These are phyloP conservation scores for Leptura quadrifasciata DNA, from an alignment of 2,888 invertebrate species.

Conservation along the genomic window DNA sequence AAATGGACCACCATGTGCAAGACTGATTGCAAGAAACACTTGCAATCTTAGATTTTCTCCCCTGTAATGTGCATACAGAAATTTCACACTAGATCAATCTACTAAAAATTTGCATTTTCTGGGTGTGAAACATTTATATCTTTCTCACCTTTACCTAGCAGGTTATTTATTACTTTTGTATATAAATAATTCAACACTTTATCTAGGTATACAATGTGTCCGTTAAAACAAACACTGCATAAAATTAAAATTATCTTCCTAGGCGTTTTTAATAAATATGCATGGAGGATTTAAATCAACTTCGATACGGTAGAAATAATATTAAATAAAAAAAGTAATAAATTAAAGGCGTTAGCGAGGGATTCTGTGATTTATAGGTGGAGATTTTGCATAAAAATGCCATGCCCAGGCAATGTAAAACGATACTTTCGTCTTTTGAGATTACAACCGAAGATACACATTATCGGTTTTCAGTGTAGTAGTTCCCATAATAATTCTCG, in stretches of 20 bases:
- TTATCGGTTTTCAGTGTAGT: constrained; percentile 40
- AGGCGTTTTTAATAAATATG: constrained; percentile 28
- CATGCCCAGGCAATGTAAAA: constrained; percentile 43
- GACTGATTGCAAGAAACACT: neutral
- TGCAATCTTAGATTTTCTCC: neutral
- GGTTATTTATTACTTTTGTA: constrained; percentile 39
- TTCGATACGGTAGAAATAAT: constrained; percentile 42
- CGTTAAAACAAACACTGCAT: constrained; percentile 35
- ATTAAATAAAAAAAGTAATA: constrained; percentile 43
- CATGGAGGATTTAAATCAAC: constrained; percentile 37
- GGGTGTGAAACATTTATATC: constrained; percentile 47
- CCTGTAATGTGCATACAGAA: constrained; percentile 35
- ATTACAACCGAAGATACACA: constrained; percentile 48
- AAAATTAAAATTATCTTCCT: constrained; percentile 43
- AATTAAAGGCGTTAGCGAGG: constrained; percentile 44
- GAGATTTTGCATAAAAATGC: constrained; percentile 51
- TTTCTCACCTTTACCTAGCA: constrained; percentile 46
- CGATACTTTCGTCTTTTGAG: constrained; percentile 49
- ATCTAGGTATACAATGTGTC: constrained; percentile 23
- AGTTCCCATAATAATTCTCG: constrained; percentile 46
- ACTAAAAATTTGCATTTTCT: constrained; percentile 42
- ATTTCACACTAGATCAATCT: constrained; percentile 48
- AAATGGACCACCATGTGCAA: neutral
- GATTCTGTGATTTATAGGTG: constrained; percentile 48
- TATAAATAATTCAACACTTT: constrained; percentile 36